Percentiles rank a stretch among this genome's conserved stretches.
phyloP scores from a whole-genome alignment of 2,888 invertebrate genomes.

The Branchipolynoe longqiensis region DNA sequence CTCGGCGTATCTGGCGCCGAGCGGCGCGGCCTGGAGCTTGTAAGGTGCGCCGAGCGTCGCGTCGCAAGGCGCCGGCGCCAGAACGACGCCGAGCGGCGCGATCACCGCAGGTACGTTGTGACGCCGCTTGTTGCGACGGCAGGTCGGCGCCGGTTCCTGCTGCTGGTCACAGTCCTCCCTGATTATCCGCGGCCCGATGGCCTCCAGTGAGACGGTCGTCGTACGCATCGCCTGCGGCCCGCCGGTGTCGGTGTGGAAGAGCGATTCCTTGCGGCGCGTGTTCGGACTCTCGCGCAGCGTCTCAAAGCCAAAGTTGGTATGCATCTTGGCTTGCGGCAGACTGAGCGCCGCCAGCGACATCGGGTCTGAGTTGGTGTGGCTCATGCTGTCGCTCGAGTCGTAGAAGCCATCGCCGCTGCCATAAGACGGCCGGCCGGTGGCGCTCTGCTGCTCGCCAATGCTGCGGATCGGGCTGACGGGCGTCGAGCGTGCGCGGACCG shows the following conservation, averaged over 20 bases:
- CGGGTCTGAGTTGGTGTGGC: conserved; percentile 72
- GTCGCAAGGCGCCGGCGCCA: neutral
- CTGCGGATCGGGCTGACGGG: conserved; percentile 49
- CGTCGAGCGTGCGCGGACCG: conserved; percentile 32
- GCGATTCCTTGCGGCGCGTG: conserved; percentile 74
- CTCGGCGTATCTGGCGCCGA: neutral
- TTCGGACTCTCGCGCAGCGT: conserved; percentile 74
- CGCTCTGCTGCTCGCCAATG: neutral
- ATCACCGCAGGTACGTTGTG: conserved; percentile 50
- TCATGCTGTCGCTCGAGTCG: neutral
- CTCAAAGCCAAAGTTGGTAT: conserved; percentile 73
- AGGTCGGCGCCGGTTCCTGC: neutral
- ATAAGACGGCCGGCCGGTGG: neutral
- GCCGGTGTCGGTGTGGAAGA: conserved; percentile 69
- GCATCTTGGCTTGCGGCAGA: conserved; percentile 71
- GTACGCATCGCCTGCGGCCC: neutral
- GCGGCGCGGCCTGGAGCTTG: too few relatives aligned
- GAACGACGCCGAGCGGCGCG: conserved; percentile 53
- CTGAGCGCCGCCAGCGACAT: conserved; percentile 73
- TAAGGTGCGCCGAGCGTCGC: too few relatives aligned
- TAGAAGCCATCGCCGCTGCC: neutral
- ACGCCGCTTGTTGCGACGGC: conserved; percentile 19
- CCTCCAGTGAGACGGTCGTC: neutral
- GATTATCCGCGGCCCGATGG: conserved; percentile 1
- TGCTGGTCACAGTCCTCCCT: neutral